phyloP scores from a whole-genome alignment of 2,888 invertebrate species.

The Eledone cirrhosa region DNA sequence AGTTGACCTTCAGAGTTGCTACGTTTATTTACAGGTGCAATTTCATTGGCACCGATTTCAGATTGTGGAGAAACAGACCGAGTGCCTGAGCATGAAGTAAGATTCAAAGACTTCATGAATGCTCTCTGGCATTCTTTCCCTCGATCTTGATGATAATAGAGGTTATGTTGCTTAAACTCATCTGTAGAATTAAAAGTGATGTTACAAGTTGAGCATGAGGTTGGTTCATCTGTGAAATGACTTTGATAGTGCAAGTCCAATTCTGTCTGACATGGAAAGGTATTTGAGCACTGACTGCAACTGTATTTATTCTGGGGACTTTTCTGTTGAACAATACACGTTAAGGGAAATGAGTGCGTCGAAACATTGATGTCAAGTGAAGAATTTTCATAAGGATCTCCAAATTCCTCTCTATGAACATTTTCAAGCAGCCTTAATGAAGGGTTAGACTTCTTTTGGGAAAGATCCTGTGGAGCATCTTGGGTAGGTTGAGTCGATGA shows the following conservation, averaged over 20 bases:
- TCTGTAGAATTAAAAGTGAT: conserved; percentile 74
- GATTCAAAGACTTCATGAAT: conserved; percentile 4
- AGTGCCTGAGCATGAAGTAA: background rate
- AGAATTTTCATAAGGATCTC: too few species aligned
- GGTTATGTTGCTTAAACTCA: background rate
- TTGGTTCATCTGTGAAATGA: conserved; percentile 55
- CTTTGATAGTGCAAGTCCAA: conserved; percentile 59
- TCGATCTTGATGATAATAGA: background rate
- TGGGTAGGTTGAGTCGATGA: too few species aligned
- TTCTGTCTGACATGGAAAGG: conserved; percentile 65
- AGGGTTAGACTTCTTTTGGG: too few species aligned
- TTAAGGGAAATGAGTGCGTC: conserved; percentile 80
- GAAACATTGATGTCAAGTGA: conserved; percentile 77
- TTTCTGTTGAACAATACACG: conserved; percentile 74
- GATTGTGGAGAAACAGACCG: background rate
- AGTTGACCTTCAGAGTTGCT: too few species aligned
- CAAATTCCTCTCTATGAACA: too few species aligned
- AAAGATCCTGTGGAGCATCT: too few species aligned
- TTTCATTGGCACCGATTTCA: background rate
- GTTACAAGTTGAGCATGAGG: conserved; percentile 62
- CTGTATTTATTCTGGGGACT: conserved; percentile 60
- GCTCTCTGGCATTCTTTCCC: background rate
- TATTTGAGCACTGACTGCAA: conserved; percentile 62
- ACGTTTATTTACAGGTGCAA: too few species aligned
- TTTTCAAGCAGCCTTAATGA: too few species aligned